These are phyloP conservation scores for Amia ocellicauda DNA, from an alignment of 2,113 vertebrate genomes.

Conservation along the genomic window DNA sequence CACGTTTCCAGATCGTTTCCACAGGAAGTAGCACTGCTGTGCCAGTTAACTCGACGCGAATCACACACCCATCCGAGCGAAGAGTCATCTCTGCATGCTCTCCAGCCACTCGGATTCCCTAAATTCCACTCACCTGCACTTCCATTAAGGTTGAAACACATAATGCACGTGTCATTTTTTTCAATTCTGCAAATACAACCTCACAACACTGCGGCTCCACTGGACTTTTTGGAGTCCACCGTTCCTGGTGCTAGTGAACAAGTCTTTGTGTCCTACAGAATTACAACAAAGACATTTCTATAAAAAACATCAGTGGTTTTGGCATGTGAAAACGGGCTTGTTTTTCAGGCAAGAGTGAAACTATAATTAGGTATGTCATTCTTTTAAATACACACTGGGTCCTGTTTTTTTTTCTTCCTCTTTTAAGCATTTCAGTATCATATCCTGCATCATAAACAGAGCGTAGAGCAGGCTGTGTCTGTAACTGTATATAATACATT, in stretches of 20 bases:
- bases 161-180: too few relatives aligned
- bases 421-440: too few relatives aligned
- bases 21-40: conserved; percentile 25
- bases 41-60: conserved; percentile 13
- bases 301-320: conserved; percentile 13
- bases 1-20: not conserved
- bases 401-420: conserved; percentile 16
- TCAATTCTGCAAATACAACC: too few relatives aligned
- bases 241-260: too few relatives aligned
- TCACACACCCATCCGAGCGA: conserved; percentile 7
- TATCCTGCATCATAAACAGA: conserved; percentile 8
- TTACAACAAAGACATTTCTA: not conserved
- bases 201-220: too few relatives aligned
- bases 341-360: conserved; percentile 21
- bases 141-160: too few relatives aligned
- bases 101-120: conserved; percentile 20
- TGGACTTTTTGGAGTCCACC: too few relatives aligned
- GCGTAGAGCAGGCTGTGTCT: conserved; percentile 4
- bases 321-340: conserved; percentile 12
- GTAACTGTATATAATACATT: conserved; percentile 9
- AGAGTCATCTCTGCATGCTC: conserved; percentile 8
- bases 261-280: too few relatives aligned
- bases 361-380: conserved; percentile 33
- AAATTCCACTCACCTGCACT: not conserved
- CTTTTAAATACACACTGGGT: conserved; percentile 21